Percentiles rank a stretch among this genome's conserved stretches.
Evolutionary conservation across 2,797 vertebrate species (phyloP).

Genomic region (Acrocephalus scirpaceus): DNA sequence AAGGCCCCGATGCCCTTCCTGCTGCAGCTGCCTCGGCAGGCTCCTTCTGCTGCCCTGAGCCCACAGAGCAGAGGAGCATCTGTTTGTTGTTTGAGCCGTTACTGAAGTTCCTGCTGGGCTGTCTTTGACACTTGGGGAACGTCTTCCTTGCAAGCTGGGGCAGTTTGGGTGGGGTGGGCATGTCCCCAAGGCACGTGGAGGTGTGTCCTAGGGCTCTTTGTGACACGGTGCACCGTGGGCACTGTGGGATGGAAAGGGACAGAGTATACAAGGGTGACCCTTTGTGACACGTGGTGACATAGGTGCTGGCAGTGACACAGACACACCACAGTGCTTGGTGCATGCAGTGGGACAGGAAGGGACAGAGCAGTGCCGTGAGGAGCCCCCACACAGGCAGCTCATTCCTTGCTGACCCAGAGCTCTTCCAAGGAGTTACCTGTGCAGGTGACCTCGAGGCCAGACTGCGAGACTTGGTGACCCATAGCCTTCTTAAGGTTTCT

Average conservation of each 20-base stretch:
- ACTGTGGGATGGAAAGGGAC: accelerated
- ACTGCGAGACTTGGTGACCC: not conserved
- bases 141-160: not conserved
- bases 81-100: not conserved
- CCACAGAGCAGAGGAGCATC: not conserved
- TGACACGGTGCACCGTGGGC: too few relatives aligned
- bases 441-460: not conserved
- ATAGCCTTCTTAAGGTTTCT: not conserved
- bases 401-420: not conserved
- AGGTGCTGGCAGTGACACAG: accelerated
- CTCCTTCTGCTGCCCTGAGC: not conserved
- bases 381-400: not conserved
- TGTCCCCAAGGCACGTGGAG: not conserved
- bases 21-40: accelerated
- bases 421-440: accelerated
- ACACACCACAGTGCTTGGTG: not conserved
- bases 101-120: not conserved
- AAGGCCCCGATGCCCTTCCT: not conserved
- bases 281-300: not conserved
- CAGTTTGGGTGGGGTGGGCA: not conserved
- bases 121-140: not conserved
- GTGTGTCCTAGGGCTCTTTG: not conserved
- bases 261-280: not conserved
- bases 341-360: not conserved
- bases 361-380: not conserved